Base-by-base conservation (phyloP, 2,888 invertebrate genomes). In the Apotomis capreana region DNA sequence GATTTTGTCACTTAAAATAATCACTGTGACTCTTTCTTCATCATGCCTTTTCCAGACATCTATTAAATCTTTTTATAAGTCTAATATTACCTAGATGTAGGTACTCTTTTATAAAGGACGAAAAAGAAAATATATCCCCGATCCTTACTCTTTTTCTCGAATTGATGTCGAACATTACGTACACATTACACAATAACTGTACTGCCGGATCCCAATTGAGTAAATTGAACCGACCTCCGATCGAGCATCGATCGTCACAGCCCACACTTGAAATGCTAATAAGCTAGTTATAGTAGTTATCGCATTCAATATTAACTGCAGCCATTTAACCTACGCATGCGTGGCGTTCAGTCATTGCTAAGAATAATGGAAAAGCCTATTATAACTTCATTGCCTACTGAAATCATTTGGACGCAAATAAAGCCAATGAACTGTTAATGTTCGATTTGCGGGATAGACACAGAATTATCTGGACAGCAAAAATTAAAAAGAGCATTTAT, bases 181-280 rank as follows among this genome's bases (percentile, higher is more conserved):
- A 58, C 58, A 37, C 37, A 58, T 65, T 65, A 65, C 57, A 46
- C 65, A 61, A 61, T 55, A 61, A 44, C 60, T 60, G 46, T 69
- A 69, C 55, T 40, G 40, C 61, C 46, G 40, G 55, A 49, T 15
- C 37, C 37, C 69, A 63, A 69, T 69, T 69, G 69, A 63, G 69
- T 62, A 62, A 69, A 69, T 69, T 69, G 61, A 51, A 55, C 69
- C 15, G 57, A 49, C 51, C 62, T 62, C 46, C 52, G 36, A 59
- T 68, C 51, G 59, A 51, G 13, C 67, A 51, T 59, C 67, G 51
- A 65, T 55, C 65, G 46, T 51, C 67, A 37, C 65, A 54, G 46
- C 70, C 58, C 65, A 70, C 59, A 70, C 69, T 70, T 70, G 54
- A 65, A 54, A 70, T 70, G 52, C 60, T 70, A 70, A 70, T 70